phyloP scores from a whole-genome alignment of 2,797 vertebrate species.

The Pseudochromis fuscus region DNA sequence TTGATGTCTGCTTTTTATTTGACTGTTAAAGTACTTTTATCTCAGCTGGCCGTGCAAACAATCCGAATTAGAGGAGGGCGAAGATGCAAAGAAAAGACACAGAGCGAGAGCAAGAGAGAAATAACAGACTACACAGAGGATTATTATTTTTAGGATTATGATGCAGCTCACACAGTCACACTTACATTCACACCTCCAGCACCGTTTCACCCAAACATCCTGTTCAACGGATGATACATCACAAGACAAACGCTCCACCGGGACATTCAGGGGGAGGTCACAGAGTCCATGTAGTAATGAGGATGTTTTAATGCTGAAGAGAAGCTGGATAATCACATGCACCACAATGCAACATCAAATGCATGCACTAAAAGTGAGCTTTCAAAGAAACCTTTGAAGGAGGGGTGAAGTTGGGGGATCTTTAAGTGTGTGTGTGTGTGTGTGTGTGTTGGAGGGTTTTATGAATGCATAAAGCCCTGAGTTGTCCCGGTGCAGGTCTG shows the following conservation, averaged over 20 bases:
- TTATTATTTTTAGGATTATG: too few species aligned
- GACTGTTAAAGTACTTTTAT: conserved; percentile 21
- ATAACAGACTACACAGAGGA: too few species aligned
- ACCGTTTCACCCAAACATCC: neutral
- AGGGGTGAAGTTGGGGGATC: neutral
- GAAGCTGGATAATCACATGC: conserved; percentile 19
- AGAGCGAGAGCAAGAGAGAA: too few species aligned
- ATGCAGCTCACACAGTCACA: too few species aligned
- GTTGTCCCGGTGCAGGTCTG: conserved; percentile 53
- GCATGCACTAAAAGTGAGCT: neutral
- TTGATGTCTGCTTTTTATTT: conserved; percentile 42
- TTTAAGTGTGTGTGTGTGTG: neutral
- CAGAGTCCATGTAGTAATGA: too few species aligned
- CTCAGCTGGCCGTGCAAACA: too few species aligned
- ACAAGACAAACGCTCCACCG: too few species aligned
- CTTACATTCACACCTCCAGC: neutral
- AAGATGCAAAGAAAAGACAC: neutral
- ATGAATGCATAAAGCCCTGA: conserved; percentile 61
- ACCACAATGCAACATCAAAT: conserved; percentile 30
- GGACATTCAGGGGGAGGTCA: too few species aligned
- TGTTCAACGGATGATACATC: neutral
- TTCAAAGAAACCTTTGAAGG: conserved; percentile 34
- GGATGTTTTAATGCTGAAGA: conserved; percentile 17
- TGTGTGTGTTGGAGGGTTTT: conserved; percentile 21
- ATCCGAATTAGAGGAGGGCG: too few species aligned